Base-by-base conservation (phyloP, 2,113 vertebrate genomes). In the Osmerus eperlanus region DNA sequence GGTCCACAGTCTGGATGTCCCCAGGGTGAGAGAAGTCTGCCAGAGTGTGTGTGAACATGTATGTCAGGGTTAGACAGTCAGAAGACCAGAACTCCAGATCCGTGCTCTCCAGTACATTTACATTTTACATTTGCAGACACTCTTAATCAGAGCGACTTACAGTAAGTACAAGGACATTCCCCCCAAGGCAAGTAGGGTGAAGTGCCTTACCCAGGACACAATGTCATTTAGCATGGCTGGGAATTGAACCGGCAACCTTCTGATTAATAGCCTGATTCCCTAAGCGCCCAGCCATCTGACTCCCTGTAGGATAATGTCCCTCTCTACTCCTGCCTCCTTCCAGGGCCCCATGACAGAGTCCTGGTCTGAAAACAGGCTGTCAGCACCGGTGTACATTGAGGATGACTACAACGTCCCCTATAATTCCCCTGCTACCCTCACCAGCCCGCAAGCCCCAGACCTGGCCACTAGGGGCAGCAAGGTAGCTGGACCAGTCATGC, bases 1-100 rank as follows among this genome's bases (percentile, higher is more conserved):
- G 4, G 85, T 90, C 0, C 91, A 91, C 19, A 92, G 92, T 25
- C 78, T 94, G 0, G 91, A 94, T 58, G 85, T 80, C 1, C 86
- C 93, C 0, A 77, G 83, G 14, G 92, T 85, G 15, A 16, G 21
- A 3, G 25, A 64, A 14, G 55, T 56, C 15, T 56, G 9, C 4
- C 55, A 56, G 55, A 6, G 55, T n/a, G 5, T 47, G 41, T 47
- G 41, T 47, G 41, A 47, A 47, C 41, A 12, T 47, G 41, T 5
- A 47, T 12, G 9, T 5, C 41, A 47, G 41, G 54, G 54, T 56
- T 56, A 56, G 16, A 56, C 54, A 56, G 54, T 56, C n/a, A n/a
- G 41, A 47, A 11, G 9, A 47, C 2, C 41, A 47, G 41, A 47
- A 9, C 54, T 56, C 54, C 54, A 18, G 54, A 3, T 56, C 9